Conservation (phyloP, 2,113 vertebrate genomes). For the Aepyceros melampus region DNA sequence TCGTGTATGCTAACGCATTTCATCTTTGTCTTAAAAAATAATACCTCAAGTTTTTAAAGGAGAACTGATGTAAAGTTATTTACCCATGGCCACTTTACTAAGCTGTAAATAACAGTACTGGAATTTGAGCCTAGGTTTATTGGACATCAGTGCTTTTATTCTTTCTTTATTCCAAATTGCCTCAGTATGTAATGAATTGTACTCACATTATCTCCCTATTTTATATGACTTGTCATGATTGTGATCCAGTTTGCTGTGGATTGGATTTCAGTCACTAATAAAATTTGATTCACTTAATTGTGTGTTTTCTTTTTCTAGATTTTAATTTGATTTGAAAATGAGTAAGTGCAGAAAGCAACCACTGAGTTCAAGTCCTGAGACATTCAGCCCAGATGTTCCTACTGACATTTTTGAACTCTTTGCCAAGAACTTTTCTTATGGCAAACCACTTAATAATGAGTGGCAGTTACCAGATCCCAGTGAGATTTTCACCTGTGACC, state of each 20-base stretch:
- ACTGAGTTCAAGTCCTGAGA: slow-evolving; percentile 55
- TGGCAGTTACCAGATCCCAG: slow-evolving; percentile 88
- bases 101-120: background rate
- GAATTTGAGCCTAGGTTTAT: background rate
- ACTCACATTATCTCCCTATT: background rate
- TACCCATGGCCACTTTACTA: background rate
- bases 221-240: background rate
- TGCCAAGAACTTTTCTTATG: slow-evolving; percentile 84
- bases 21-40: background rate
- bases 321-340: slow-evolving; percentile 82
- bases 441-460: slow-evolving; percentile 79
- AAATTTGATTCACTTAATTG: background rate
- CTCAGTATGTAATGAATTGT: background rate
- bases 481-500: slow-evolving; percentile 76
- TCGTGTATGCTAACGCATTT: background rate
- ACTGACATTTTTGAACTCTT: slow-evolving; percentile 87
- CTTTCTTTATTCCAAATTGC: background rate
- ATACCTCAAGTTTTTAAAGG: background rate
- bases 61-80: background rate
- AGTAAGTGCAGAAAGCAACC: slow-evolving; percentile 79
- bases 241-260: background rate
- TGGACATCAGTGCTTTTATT: background rate
- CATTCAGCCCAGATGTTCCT: slow-evolving; percentile 78
- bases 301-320: slow-evolving; percentile 66
- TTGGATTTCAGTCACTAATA: background rate